Conservation (phyloP, 2,888 invertebrate genomes). For the Amphipoea oculea region DNA sequence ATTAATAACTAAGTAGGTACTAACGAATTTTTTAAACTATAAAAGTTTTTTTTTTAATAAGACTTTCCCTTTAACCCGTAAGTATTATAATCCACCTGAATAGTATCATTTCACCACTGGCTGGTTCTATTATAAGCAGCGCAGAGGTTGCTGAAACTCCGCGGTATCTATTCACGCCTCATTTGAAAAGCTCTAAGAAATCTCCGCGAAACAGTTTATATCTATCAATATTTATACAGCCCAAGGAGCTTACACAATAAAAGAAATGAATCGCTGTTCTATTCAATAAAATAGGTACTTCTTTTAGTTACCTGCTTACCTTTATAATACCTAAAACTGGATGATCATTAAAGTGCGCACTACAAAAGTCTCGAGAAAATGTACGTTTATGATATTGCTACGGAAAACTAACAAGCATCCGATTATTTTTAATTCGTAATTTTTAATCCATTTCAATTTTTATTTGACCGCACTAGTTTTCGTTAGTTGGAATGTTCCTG, state of each 20-base stretch:
- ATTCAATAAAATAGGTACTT: not conserved
- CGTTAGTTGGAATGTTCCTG: not conserved
- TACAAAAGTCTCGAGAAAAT: not conserved
- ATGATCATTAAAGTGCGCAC: not conserved
- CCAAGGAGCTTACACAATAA: not conserved
- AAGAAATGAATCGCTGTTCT: not conserved
- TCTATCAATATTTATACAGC: constrained; percentile 33
- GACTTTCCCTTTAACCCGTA: too few relatives aligned
- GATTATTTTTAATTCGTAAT: not conserved
- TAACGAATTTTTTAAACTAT: not conserved
- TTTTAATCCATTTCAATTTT: not conserved
- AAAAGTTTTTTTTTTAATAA: too few relatives aligned
- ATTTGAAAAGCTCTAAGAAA: constrained; percentile 63
- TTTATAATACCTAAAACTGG: not conserved
- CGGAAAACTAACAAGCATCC: not conserved
- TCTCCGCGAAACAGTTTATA: constrained; percentile 37
- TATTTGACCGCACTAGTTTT: not conserved
- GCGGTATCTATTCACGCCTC: constrained; percentile 58
- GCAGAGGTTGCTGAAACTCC: constrained; percentile 35
- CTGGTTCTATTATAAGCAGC: constrained; percentile 38
- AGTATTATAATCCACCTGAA: constrained; percentile 18
- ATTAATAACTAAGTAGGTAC: not conserved
- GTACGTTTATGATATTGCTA: not conserved
- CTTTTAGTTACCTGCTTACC: not conserved
- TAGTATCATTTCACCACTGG: constrained; percentile 29